phyloP scores from a whole-genome alignment of 2,888 invertebrate species.

The Isoperla grammatica region DNA sequence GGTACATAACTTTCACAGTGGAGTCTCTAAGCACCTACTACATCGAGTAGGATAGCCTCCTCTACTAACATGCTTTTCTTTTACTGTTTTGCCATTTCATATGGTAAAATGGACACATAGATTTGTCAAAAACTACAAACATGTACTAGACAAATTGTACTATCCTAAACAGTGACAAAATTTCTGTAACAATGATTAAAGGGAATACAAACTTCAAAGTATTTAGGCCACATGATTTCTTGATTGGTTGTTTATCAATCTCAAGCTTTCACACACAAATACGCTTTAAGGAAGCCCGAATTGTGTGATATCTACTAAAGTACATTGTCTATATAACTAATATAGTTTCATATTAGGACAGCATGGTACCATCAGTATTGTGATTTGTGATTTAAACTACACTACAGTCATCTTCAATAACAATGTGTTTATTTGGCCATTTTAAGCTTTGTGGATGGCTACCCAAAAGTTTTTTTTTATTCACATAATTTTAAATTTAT shows the following conservation, averaged over 20 bases:
- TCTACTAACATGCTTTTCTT: no score
- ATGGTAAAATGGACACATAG: not conserved
- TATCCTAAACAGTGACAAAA: slow-evolving; percentile 21
- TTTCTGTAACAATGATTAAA: slow-evolving; percentile 18
- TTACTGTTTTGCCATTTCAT: no score
- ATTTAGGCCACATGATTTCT: slow-evolving; percentile 29
- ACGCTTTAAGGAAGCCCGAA: not conserved
- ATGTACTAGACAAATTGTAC: not conserved
- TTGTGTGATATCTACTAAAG: not conserved
- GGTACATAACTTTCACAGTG: not conserved
- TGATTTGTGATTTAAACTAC: slow-evolving; percentile 1
- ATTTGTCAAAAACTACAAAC: slow-evolving; percentile 7
- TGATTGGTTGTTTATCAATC: slow-evolving; percentile 7
- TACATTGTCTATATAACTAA: no score
- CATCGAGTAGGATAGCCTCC: no score
- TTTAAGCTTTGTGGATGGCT: not conserved
- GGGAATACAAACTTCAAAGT: slow-evolving; percentile 17
- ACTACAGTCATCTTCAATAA: not conserved
- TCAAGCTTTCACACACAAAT: not conserved
- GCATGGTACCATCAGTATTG: slow-evolving; percentile 2
- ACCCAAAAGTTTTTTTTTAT: slow-evolving; percentile 6
- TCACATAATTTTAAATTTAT: slow-evolving; percentile 10
- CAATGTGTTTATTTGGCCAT: not conserved
- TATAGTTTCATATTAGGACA: no score
- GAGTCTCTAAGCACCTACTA: not conserved